These are phyloP conservation scores for Platanista minor DNA, from an alignment of 2,113 vertebrate genomes.

Conservation along the genomic window DNA sequence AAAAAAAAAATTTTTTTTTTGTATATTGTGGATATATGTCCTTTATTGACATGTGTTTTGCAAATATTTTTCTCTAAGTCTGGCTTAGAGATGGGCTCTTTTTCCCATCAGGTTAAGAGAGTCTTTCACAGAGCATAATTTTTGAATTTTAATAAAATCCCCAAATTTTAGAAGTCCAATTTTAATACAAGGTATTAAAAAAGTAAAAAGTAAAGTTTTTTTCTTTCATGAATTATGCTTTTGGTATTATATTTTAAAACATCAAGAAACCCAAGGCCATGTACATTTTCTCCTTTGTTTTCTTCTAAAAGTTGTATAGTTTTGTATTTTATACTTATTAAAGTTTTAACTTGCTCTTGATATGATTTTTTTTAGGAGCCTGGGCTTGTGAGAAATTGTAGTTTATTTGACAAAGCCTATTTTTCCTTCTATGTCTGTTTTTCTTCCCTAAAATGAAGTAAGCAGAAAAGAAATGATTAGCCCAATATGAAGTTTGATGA, in stretches of 20 bases:
- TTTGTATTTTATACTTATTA: conserved; percentile 3
- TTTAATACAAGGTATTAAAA: background rate
- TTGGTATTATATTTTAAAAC: background rate
- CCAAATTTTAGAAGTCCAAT: background rate
- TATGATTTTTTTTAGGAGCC: background rate
- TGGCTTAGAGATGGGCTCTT: background rate
- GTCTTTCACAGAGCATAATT: background rate
- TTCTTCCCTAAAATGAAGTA: background rate
- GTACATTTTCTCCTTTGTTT: background rate
- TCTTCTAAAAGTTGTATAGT: background rate
- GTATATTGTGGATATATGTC: conserved; percentile 1
- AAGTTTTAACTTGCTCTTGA: background rate
- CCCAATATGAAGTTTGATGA: background rate
- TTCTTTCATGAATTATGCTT: background rate
- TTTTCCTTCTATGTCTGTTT: conserved; percentile 17
- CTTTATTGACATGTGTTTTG: conserved; percentile 17
- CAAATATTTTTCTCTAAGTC: conserved; percentile 10
- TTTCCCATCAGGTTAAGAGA: background rate
- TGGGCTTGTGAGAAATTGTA: background rate
- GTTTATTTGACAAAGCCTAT: background rate
- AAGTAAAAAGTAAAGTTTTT: background rate
- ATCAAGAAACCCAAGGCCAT: background rate
- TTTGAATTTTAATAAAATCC: conserved; percentile 6
- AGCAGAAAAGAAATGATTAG: conserved; percentile 23
- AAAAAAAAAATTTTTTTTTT: background rate